These are phyloP conservation scores for Sminthurides aquaticus DNA, from an alignment of 2,888 invertebrate genomes.

Conservation along the genomic window DNA sequence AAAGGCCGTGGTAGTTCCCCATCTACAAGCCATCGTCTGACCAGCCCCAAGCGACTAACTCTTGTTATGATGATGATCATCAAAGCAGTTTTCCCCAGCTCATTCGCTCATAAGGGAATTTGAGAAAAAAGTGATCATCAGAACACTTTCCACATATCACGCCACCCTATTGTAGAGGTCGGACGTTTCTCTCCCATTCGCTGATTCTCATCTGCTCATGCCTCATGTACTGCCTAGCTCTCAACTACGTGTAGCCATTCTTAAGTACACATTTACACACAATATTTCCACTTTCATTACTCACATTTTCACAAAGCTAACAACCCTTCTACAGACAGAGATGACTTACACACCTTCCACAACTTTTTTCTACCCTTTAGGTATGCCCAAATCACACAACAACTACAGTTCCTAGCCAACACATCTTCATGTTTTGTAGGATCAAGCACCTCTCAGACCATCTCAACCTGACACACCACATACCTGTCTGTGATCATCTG, in stretches of 20 bases:
- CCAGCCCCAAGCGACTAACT: background rate
- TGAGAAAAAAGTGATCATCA: background rate
- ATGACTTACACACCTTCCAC: too few relatives aligned
- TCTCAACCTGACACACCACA: too few relatives aligned
- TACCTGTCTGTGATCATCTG: too few relatives aligned
- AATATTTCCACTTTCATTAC: background rate
- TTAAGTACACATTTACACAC: too few relatives aligned
- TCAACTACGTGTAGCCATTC: too few relatives aligned
- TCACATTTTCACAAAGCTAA: background rate
- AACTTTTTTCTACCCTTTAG: too few relatives aligned
- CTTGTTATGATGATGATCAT: background rate
- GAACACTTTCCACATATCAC: background rate
- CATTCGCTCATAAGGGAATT: background rate
- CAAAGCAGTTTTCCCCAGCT: background rate
- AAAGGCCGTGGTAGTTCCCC: too few relatives aligned
- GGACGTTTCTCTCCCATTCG: conserved; percentile 4
- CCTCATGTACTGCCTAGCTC: background rate
- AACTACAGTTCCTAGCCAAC: background rate
- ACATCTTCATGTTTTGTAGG: too few relatives aligned
- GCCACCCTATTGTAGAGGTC: background rate
- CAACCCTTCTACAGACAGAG: background rate
- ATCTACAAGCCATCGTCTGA: background rate
- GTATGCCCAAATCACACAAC: too few relatives aligned
- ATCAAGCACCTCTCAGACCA: too few relatives aligned
- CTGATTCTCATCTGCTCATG: background rate